These are phyloP conservation scores for Labeo calbasu DNA, from an alignment of 2,797 vertebrate genomes.

Conservation along the genomic window DNA sequence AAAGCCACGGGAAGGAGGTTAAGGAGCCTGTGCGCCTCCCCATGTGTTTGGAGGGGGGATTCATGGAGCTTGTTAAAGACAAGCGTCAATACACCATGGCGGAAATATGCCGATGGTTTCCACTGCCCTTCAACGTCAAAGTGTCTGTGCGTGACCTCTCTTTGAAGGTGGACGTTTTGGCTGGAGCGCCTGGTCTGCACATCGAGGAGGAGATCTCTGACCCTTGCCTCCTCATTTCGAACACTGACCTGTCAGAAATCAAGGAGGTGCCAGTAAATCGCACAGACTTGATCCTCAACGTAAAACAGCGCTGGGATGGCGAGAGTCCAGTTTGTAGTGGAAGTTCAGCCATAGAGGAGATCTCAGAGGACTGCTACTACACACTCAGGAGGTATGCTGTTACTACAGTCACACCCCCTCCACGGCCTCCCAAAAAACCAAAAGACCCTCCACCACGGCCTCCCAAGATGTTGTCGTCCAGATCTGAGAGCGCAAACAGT, in stretches of 20 bases:
- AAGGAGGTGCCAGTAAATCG: constrained; percentile 82
- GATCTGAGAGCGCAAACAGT: constrained; percentile 31
- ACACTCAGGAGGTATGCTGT: constrained; percentile 82
- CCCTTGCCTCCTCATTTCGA: constrained; percentile 80
- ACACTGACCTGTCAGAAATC: constrained; percentile 69
- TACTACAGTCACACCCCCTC: constrained; percentile 76
- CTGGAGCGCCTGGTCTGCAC: constrained; percentile 73
- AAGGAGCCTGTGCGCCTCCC: constrained; percentile 74
- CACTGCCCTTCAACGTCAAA: constrained; percentile 84
- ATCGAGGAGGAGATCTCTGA: constrained; percentile 85
- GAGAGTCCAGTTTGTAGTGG: constrained; percentile 33
- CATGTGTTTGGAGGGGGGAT: constrained; percentile 82
- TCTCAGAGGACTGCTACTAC: constrained; percentile 82
- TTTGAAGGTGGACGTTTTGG: constrained; percentile 80
- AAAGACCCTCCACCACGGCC: constrained; percentile 57
- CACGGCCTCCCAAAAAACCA: constrained; percentile 85
- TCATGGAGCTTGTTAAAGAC: constrained; percentile 85
- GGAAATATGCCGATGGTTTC: constrained; percentile 78
- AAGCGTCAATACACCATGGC: constrained; percentile 80
- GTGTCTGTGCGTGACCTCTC: constrained; percentile 84
- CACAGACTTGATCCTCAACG: constrained; percentile 72
- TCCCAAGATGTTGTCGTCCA: constrained; percentile 35
- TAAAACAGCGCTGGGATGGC: constrained; percentile 64
- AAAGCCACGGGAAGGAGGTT: constrained; percentile 41
- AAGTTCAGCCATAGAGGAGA: constrained; percentile 77